A percentile compares a stretch with the other conserved stretches of the same genome.
These are phyloP conservation scores for Chloroclysta siterata DNA, from an alignment of 2,888 invertebrate species.

Conservation along the genomic window DNA sequence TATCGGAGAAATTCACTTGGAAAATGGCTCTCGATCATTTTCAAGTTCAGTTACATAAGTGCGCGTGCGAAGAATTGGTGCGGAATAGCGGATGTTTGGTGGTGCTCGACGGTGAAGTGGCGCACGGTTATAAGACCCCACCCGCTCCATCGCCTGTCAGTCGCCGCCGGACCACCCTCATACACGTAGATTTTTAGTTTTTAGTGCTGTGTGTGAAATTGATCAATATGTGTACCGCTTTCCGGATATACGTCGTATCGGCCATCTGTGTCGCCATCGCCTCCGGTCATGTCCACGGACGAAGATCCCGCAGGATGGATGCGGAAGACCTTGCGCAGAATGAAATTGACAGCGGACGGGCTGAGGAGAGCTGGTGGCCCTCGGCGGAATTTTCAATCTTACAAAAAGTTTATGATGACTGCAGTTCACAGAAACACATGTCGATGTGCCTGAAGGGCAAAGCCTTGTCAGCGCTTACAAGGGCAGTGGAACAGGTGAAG, in stretches of 20 bases:
- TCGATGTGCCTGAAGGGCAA: constrained; percentile 86
- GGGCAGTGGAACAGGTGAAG: constrained; percentile 86
- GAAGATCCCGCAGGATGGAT: constrained; percentile 78
- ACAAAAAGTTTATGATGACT: constrained; percentile 87
- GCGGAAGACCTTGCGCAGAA: constrained; percentile 73
- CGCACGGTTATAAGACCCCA: constrained; percentile 82
- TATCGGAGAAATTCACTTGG: constrained; percentile 85
- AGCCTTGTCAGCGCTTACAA: constrained; percentile 83
- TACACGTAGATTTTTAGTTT: constrained; percentile 71
- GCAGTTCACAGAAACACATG: constrained; percentile 85
- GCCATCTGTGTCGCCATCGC: constrained; percentile 73
- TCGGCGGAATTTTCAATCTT: constrained; percentile 85
- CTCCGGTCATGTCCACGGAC: constrained; percentile 74
- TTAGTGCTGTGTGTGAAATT: constrained; percentile 73
- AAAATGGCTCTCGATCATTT: constrained; percentile 84
- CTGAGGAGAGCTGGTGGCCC: constrained; percentile 82
- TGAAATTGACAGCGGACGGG: constrained; percentile 80
- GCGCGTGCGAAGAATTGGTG: constrained; percentile 84
- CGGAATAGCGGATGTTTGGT: constrained; percentile 85
- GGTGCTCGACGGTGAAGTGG: constrained; percentile 79
- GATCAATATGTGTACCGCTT: constrained; percentile 73
- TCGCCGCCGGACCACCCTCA: constrained; percentile 77
- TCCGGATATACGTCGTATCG: constrained; percentile 78
- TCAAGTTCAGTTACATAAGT: constrained; percentile 86
- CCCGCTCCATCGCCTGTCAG: constrained; percentile 74